Evolutionary conservation across 2,113 vertebrate species (phyloP).

Genomic region (Neopipo cinnamomea): DNA sequence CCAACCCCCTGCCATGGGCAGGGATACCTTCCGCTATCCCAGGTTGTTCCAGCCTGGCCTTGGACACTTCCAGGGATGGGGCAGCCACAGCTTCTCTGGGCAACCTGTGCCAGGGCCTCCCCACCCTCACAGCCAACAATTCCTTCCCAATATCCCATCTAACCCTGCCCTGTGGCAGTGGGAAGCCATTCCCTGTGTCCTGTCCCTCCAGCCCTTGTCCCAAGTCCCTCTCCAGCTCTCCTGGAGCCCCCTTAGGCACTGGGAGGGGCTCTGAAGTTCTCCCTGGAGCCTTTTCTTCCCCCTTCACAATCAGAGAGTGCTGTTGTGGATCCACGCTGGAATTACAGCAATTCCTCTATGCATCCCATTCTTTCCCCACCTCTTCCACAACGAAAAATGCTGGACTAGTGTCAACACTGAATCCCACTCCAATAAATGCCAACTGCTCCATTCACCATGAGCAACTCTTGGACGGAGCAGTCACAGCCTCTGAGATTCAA

Average conservation of each 20-base stretch:
- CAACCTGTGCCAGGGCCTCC: rapidly evolving
- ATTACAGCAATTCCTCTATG: neutral
- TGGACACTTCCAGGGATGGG: neutral
- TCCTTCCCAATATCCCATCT: neutral
- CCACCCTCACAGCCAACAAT: rapidly evolving
- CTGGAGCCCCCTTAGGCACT: neutral
- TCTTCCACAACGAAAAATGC: neutral
- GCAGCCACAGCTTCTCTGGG: neutral
- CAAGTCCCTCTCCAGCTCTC: neutral
- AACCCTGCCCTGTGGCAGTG: neutral
- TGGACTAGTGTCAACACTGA: neutral
- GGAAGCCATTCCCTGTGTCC: neutral
- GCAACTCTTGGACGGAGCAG: neutral
- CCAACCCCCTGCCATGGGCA: neutral
- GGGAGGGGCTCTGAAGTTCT: neutral
- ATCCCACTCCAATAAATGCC: neutral
- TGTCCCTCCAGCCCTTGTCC: neutral
- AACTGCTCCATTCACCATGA: rapidly evolving
- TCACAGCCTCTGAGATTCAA: neutral
- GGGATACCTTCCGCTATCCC: rapidly evolving
- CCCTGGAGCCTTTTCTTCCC: rapidly evolving
- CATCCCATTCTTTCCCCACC: neutral
- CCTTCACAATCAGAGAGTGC: neutral
- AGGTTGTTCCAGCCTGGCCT: neutral
- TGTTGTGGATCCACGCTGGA: neutral